A percentile compares a stretch with the other conserved stretches of the same genome.
Evolutionary conservation across 2,797 vertebrate genomes (phyloP).

Genomic region (Cynodonichthys magdalenae): DNA sequence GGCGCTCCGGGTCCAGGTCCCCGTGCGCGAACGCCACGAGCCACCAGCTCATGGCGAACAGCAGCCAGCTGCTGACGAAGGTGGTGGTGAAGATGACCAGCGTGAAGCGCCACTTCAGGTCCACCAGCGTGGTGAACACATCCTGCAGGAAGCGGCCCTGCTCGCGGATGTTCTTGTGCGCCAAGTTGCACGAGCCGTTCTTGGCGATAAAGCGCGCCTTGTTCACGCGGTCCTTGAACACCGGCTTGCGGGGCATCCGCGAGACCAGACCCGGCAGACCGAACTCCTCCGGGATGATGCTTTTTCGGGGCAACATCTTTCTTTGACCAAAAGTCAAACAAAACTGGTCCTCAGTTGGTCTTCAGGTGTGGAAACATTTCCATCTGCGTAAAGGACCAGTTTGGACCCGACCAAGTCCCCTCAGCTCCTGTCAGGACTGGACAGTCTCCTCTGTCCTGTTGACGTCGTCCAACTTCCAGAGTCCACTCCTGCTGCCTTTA

Average conservation of each 20-base stretch:
- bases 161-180: slow-evolving; percentile 98
- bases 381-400: not conserved
- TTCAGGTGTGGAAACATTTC: slow-evolving; percentile 47
- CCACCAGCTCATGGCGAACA: slow-evolving; percentile 99
- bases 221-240: slow-evolving; percentile 90
- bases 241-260: slow-evolving; percentile 90
- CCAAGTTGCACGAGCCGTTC: slow-evolving; percentile 94
- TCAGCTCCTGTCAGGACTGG: slow-evolving; percentile 51
- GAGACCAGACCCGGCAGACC: slow-evolving; percentile 89
- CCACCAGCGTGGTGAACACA: slow-evolving; percentile 97
- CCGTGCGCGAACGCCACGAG: slow-evolving; percentile 95
- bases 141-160: slow-evolving; percentile 97
- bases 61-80: slow-evolving; percentile 97
- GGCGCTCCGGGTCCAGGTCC: slow-evolving; percentile 82
- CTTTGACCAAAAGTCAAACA: not conserved
- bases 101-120: slow-evolving; percentile 97
- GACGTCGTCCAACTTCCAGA: slow-evolving; percentile 64
- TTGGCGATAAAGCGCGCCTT: slow-evolving; percentile 98
- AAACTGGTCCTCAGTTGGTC: slow-evolving; percentile 30
- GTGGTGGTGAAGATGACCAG: slow-evolving; percentile 98
- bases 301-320: slow-evolving; percentile 93
- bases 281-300: slow-evolving; percentile 98
- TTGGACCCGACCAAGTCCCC: slow-evolving; percentile 15
- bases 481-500: slow-evolving; percentile 53
- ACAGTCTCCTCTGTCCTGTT: slow-evolving; percentile 54